Evolutionary conservation across 2,113 vertebrate species (phyloP), one percentile per base, ranked within the genome.

Genomic region (Vulpes vulpes): DNA sequence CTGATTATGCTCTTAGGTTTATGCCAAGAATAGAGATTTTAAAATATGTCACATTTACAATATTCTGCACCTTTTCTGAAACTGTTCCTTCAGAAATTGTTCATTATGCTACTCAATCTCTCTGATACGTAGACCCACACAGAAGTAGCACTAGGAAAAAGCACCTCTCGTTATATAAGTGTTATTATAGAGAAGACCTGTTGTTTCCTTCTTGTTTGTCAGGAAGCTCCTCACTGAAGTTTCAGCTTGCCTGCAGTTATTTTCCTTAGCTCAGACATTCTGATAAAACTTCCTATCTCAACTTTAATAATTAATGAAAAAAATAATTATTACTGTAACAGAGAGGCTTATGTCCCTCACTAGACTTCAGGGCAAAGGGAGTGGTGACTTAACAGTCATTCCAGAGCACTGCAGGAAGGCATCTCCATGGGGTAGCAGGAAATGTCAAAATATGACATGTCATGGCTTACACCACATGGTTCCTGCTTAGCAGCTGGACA

Each of bases 321-420:
- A 62, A 38, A 25, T 27, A 62, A 59, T n/a, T 22, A 60, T 74
- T 73, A 74, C 20, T 43, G 2, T 43, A 62, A 20, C 17, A 76
- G 1, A 30, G 35, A 79, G 4, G 25, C 35, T 43, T 81, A 2
- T 6, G 69, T 92, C 35, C 32, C 22, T 84, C 38, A 55, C 14
- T 78, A 57, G 15, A n/a, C 25, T 15, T 76, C 51, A 55, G 8
- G 16, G 22, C 16, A 65, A 43, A 32, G 2, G 0, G 0, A 15
- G 27, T 69, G 11, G 11, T 59, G 69, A 60, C 23, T 27, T 51
- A 30, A 83, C 1, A 12, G 49, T 83, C 64, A 32, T 84, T 81
- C n/a, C 64, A 15, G 8, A 57, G 9, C 10, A 3, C 32, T 0
- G 1, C n/a, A 35, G 2, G 6, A 22, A 35, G 1, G 1, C 6